Evolutionary conservation across 37 sponge, comb jelly and placozoan genomes (phyloP).

Genomic region (Petrosia ficiformis): DNA sequence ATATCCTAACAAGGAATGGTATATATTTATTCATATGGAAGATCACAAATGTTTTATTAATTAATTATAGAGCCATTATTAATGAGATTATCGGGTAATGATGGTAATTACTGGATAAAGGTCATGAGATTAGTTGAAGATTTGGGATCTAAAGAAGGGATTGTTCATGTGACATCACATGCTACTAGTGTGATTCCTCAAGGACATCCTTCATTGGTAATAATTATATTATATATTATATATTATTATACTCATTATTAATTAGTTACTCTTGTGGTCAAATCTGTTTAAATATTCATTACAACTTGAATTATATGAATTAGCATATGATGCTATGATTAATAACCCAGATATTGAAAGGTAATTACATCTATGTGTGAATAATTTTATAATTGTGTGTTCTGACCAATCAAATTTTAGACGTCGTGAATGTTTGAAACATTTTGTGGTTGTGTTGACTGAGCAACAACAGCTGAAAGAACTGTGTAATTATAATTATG

Average conservation of each 20-base stretch:
- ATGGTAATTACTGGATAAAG: conserved; percentile 29
- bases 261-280: conserved; percentile 72
- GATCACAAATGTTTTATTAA: too few species aligned
- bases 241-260: too few species aligned
- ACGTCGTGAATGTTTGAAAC: conserved; percentile 58
- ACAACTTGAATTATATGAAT: conserved; percentile 32
- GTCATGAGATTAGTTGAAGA: conserved; percentile 66
- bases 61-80: not conserved
- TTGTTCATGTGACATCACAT: conserved; percentile 21
- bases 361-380: conserved; percentile 17
- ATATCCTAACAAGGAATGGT: too few species aligned
- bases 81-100: not conserved
- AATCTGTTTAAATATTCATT: conserved; percentile 68
- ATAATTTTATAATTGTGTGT: not conserved
- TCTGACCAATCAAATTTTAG: conserved; percentile 16
- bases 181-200: too few species aligned
- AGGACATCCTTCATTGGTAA: too few species aligned
- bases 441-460: conserved; percentile 51
- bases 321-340: conserved; percentile 66
- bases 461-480: conserved; percentile 35
- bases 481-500: conserved; percentile 46
- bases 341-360: conserved; percentile 49
- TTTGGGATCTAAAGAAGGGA: conserved; percentile 12
- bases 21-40: too few species aligned
- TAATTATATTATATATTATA: too few species aligned